Base-by-base conservation (phyloP, 2,797 vertebrate genomes). In the Rhyacichthys aspro region DNA sequence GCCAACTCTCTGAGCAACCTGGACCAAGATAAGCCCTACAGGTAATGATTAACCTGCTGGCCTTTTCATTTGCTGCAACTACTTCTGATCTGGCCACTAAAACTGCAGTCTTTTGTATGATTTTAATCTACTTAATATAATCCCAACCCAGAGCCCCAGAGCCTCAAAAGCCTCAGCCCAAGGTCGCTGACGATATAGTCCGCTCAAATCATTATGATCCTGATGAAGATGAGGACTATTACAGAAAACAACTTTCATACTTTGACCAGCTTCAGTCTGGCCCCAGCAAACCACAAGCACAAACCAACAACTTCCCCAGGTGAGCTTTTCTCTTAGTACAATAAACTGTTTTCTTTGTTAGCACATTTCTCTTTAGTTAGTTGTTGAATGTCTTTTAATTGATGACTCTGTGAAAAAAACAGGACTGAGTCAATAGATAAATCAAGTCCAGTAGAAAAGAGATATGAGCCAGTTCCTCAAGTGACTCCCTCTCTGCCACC, bases 191-290 rank as follows among this genome's bases (percentile, higher is more conserved):
- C 81, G 96, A 98, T 58, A 95, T 98, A 0, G 92, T 98, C 45
- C 96, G 96, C 49, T 91, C 96, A n/a, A 97, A 97, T 80, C 94
- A 96, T 63, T 96, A 97, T 0, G 90, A 98, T 65, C 96, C 96
- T 0, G 95, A 99, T 33, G 96, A 98, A 49, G 97, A 99, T 11
- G 97, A 98, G 65, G 97, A 99, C 44, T 98, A 97, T 73, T 99
- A 98, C 73, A 93, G 95, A 49, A 98, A 99, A 67, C 97, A 99
- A 90, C 93, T 98, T 69, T 98, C 97, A 0, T 98, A 95, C 85
- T 98, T 99, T 16, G 96, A 98, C 78, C 93, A 95, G 41, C 78
- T 91, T 43, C 90, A 90, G 56, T 0, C 66, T 0, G 86, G 88
- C 18, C 70, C 93, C 16, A 91, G 73, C 60, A 98, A 98, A 67